A percentile compares a stretch with the other conserved stretches of the same genome.
Conservation (phyloP, 2,113 vertebrate species). For the Pionites leucogaster region DNA sequence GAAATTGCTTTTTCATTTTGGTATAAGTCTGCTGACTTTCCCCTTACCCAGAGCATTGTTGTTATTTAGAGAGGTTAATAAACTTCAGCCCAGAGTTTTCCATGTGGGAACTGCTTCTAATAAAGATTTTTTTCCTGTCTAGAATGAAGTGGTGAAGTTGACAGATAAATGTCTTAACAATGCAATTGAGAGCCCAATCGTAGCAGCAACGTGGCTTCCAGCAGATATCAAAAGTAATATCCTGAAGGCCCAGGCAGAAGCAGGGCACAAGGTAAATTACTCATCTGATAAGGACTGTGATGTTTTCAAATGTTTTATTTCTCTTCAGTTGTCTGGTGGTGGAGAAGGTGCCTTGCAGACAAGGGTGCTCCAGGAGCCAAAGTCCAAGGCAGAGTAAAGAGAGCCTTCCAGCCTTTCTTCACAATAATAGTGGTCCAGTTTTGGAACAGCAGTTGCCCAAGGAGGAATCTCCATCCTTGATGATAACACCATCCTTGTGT, state of each 20-base stretch:
- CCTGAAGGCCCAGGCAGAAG: conserved; percentile 90
- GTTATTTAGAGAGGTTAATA: background rate
- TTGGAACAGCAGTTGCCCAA: accelerated
- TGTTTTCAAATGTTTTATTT: background rate
- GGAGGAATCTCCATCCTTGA: background rate
- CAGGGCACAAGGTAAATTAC: conserved; percentile 81
- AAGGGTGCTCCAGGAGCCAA: background rate
- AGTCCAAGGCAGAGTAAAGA: background rate
- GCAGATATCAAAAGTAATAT: conserved; percentile 94
- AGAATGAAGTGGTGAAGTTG: conserved; percentile 90
- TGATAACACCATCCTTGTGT: background rate
- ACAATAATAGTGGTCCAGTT: background rate
- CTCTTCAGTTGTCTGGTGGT: background rate
- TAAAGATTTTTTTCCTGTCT: conserved; percentile 8
- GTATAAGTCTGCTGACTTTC: background rate
- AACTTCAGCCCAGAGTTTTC: background rate
- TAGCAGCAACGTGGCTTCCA: conserved; percentile 71
- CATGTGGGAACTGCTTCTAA: background rate
- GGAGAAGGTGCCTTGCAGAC: background rate
- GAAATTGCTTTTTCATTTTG: background rate
- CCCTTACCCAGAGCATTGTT: background rate
- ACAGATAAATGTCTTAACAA: conserved; percentile 90
- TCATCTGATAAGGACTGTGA: background rate
- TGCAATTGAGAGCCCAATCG: conserved; percentile 75
- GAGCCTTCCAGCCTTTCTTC: background rate